These are phyloP conservation scores for Wiebesia pumilae DNA, from an alignment of 1,140 invertebrate species.

Conservation along the genomic window DNA sequence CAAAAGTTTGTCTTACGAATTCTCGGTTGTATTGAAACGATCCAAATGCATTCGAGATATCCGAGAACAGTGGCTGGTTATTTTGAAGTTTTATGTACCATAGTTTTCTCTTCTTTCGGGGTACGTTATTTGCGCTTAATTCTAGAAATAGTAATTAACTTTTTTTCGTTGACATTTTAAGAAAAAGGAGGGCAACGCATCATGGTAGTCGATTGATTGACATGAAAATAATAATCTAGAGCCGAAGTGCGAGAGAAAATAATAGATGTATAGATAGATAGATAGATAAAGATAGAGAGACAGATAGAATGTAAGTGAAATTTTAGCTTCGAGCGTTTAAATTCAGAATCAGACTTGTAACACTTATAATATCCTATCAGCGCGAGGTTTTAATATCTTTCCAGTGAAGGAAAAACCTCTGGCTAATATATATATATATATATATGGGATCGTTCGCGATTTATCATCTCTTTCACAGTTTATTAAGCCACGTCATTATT, in stretches of 20 bases:
- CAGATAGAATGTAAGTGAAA: slow-evolving; percentile 49
- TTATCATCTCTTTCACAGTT: slow-evolving; percentile 51
- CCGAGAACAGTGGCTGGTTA: not conserved
- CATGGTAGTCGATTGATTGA: slow-evolving; percentile 50
- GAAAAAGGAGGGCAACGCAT: slow-evolving; percentile 22
- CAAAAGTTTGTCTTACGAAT: not conserved
- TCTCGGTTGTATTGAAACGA: not conserved
- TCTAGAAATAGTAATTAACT: slow-evolving; percentile 47
- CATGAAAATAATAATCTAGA: slow-evolving; percentile 52
- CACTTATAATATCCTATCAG: slow-evolving; percentile 30
- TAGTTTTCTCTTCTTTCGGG: not conserved
- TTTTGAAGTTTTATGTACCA: not conserved
- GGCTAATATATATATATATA: slow-evolving; percentile 1
- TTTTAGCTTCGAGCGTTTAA: slow-evolving; percentile 8
- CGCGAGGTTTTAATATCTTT: slow-evolving; percentile 34
- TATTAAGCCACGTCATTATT: slow-evolving; percentile 47
- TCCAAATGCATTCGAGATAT: not conserved
- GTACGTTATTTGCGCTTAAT: slow-evolving; percentile 39
- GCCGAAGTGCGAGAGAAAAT: slow-evolving; percentile 27
- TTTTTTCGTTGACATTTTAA: slow-evolving; percentile 5
- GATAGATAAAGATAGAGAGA: not conserved
- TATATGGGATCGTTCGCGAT: slow-evolving; percentile 34
- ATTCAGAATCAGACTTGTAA: slow-evolving; percentile 39
- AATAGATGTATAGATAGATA: slow-evolving; percentile 16
- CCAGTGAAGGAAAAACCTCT: slow-evolving; percentile 27